Evolutionary conservation across 2,888 invertebrate species (phyloP), one percentile per base, ranked within the genome.

Genomic region (Conchocele bisecta): DNA sequence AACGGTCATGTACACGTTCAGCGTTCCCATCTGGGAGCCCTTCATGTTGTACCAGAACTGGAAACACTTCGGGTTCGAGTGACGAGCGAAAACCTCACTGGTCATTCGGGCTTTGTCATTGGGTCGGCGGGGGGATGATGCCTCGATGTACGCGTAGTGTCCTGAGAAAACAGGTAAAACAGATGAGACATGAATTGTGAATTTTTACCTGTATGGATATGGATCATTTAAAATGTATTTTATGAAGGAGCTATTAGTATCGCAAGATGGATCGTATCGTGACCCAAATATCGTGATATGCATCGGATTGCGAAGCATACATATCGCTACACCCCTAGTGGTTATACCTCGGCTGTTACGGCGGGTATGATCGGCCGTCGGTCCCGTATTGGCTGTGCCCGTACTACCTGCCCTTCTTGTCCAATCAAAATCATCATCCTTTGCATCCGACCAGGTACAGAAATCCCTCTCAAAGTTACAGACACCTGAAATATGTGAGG

Each of bases 21-120:
- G 76, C 5, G 78, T 77, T 15, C 87, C 88, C 41, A 86, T 84
- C 15, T 79, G 50, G 2, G 53, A 17, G 0, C 89, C 89, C 28
- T 83, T 64, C 88, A 89, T 89, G 75, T 82, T 85, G 74, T 88
- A 89, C 81, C 84, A 89, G 79, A 89, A 89, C 22, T 72, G 67
- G 51, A 89, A 65, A 60, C 88, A 88, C n/a, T 26, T 48, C 13
- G 60, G 53, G 0, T 28, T 29, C 3, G 35, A 46, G 20, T 51
- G 70, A 1, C 39, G 59, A 11, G 53, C 63, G 46, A 88, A 79
- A 6, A 77, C 71, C 57, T 86, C 79, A 59, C 86, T 85, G 31
- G 71, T 56, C 17, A 86, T 73, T n/a, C 73, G 67, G 5, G 89
- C 88, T 54, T 71, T 76, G 66, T 88, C 84, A 13, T 84, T 85